Evolutionary conservation across 2,888 invertebrate species (phyloP), one percentile per base, ranked within the genome.

Genomic region (Lamellibrachia satsuma): DNA sequence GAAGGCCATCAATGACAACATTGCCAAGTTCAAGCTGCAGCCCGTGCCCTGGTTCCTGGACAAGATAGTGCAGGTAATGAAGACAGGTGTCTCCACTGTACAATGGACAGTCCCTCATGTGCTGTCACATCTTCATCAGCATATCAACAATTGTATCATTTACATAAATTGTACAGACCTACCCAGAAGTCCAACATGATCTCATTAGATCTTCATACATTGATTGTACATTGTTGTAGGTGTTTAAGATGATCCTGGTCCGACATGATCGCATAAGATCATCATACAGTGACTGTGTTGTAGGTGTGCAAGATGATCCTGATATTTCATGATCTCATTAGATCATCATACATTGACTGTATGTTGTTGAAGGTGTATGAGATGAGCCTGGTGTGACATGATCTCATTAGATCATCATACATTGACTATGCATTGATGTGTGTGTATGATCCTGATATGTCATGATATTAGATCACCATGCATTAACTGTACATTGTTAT

Each of bases 11-110:
- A 95, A 96, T 92, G 95, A 95, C 15, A 96, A 96, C 93, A 95
- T 96, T 90, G 94, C 94, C 91, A 96, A 96, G 94, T 93, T 95
- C 27, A 94, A 96, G 92, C 95, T 96, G 55, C 96, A 96, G 94
- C 94, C 96, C 52, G 96, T 96, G n/a, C 96, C 96, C 6, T 96
- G 96, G 96, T 96, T 96, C 94, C 94, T 96, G 55, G 96, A 96
- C 39, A 96, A 96, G 94, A 96, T 96, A 92, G 98, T 98, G 93
- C 98, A 99, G 97, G 96, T 96, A 93, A 75, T 51, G 7, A 22
- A 15, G 60, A 9, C 15, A 91, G 1, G 8, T 55, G 55, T 60
- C 15, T 60, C 60, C 11, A 15, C 11, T 60, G 55, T 9, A 55
- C 9, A 15, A 9, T 60, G 75, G 22, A 55, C 27, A 22, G 7